Evolutionary conservation across 1,140 invertebrate species (phyloP).

Genomic region (Drosophila grimshawi): DNA sequence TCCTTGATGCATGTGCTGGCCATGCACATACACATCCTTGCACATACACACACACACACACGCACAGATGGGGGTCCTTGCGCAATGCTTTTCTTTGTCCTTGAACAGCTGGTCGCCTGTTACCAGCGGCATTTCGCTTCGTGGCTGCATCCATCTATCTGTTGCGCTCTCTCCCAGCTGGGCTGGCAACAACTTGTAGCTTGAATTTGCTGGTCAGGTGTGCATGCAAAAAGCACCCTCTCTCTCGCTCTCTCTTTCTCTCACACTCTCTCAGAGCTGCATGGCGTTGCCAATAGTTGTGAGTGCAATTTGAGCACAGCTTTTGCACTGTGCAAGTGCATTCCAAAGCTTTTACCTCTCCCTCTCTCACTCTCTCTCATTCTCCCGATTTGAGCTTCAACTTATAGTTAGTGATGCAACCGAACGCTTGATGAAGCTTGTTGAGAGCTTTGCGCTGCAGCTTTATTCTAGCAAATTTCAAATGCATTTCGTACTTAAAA

Average conservation of each 20-base stretch:
- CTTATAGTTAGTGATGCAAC: conserved; percentile 39
- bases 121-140: conserved; percentile 7
- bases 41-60: too few relatives aligned
- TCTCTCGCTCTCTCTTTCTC: neutral
- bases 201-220: conserved; percentile 1
- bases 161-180: conserved; percentile 47
- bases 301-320: conserved; percentile 12
- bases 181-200: conserved; percentile 70
- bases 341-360: conserved; percentile 5
- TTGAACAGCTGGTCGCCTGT: conserved; percentile 57
- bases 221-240: conserved; percentile 25
- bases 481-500: conserved; percentile 30
- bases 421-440: conserved; percentile 21
- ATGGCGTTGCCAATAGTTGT: conserved; percentile 22
- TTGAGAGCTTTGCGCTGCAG: conserved; percentile 6
- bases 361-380: neutral
- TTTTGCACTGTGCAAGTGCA: conserved; percentile 34
- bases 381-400: conserved; percentile 18
- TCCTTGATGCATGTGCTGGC: conserved; percentile 44
- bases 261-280: neutral
- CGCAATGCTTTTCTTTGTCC: neutral
- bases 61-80: neutral
- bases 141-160: conserved; percentile 52
- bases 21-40: neutral
- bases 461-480: conserved; percentile 35